Evolutionary conservation across 2,113 vertebrate genomes (phyloP), one percentile per base, ranked within the genome.

Genomic region (Osmerus eperlanus): DNA sequence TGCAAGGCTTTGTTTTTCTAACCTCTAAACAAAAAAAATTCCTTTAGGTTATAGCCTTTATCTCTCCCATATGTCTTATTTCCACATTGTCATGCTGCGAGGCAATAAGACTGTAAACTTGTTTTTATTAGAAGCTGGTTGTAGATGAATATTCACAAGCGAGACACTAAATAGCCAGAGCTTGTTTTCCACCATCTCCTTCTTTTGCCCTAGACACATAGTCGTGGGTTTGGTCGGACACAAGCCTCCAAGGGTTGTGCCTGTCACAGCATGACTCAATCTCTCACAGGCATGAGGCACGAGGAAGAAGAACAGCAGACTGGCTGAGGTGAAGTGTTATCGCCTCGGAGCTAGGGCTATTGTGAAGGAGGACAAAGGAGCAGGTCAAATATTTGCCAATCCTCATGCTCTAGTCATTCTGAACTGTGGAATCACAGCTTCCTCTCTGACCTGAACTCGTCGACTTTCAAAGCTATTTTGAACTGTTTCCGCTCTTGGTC

Each of bases 401-500:
- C 53, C 16, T 55, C 4, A n/a, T 47, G 25, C 19, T 51, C n/a
- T 65, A 16, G 12, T 65, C 15, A 9, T 23, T 51, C 18, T 51
- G 36, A n/a, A 23, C 12, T 13, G 32, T 51, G 12, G 16, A 21
- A 47, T 41, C 64, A 51, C n/a, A 65, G 32, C n/a, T 51, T 51
- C 36, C n/a, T 21, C 32, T 51, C 79, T 77, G 56, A 80, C 76
- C 74, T 59, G 51, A 11, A 79, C 74, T 75, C 15, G 77, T 78
- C 70, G 78, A 78, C 75, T 81, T 87, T 76, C 68, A 78, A 81
- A 80, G 70, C 81, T 76, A 86, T 87, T 87, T 81, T 81, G 72
- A 81, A 69, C 51, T 28, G n/a, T 65, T 65, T 2, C 21, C 75
- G 78, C 79, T 74, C 79, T 77, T 74, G 13, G 58, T 83, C 84